phyloP scores from a whole-genome alignment of 2,797 vertebrate genomes.

The Bovichtus variegatus region DNA sequence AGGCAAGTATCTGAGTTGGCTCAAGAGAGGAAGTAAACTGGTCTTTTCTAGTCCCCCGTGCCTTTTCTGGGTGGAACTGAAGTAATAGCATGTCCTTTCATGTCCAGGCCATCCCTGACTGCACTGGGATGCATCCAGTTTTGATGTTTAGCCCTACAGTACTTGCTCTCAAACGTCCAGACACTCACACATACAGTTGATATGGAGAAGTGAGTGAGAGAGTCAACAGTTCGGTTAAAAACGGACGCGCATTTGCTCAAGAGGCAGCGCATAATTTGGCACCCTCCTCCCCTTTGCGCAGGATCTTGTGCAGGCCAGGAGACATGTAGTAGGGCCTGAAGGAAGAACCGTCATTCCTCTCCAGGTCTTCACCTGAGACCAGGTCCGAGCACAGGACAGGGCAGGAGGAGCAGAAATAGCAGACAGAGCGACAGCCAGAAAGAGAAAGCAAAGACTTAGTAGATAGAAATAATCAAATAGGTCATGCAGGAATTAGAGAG shows the following conservation, averaged over 20 bases:
- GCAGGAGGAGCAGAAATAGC: conserved; percentile 28
- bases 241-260: conserved; percentile 63
- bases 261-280: conserved; percentile 73
- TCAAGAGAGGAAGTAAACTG: conserved; percentile 68
- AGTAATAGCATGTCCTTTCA: conserved; percentile 58
- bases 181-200: conserved; percentile 52
- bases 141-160: conserved; percentile 74
- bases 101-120: conserved; percentile 49
- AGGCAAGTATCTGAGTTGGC: conserved; percentile 76
- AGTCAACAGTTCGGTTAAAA: conserved; percentile 47
- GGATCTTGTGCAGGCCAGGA: conserved; percentile 92
- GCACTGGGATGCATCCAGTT: conserved; percentile 61
- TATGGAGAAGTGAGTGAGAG: conserved; percentile 65
- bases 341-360: conserved; percentile 95
- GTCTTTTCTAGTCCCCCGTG: conserved; percentile 52
- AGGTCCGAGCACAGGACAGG: conserved; percentile 32
- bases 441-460: conserved; percentile 66
- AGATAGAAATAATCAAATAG: conserved; percentile 34
- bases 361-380: conserved; percentile 95
- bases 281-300: conserved; percentile 90
- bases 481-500: conserved; percentile 44
- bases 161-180: conserved; percentile 56
- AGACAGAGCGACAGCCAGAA: conserved; percentile 40
- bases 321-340: conserved; percentile 97
- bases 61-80: conserved; percentile 61